phyloP scores from a whole-genome alignment of 2,888 invertebrate genomes.

The Aromia moschata region DNA sequence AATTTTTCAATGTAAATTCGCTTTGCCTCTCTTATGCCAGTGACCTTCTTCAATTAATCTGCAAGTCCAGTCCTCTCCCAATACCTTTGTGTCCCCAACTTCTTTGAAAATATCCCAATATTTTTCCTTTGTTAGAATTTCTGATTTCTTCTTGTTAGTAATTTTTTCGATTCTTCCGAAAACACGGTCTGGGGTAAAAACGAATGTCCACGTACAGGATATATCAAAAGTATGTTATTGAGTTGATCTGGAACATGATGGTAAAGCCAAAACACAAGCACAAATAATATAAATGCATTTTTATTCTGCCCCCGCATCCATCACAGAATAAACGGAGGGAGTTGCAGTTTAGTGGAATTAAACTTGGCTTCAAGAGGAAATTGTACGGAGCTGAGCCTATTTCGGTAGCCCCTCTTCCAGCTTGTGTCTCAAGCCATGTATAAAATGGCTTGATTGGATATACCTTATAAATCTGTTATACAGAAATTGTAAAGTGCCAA shows the following conservation, averaged over 20 bases:
- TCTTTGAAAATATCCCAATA: neutral
- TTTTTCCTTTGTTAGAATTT: neutral
- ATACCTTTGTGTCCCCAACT: conserved; percentile 9
- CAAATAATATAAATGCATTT: neutral
- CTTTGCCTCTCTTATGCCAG: conserved; percentile 10
- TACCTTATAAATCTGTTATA: neutral
- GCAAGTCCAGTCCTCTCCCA: conserved; percentile 9
- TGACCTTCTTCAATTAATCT: conserved; percentile 3
- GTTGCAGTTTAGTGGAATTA: neutral
- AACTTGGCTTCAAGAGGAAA: neutral
- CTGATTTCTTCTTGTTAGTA: neutral
- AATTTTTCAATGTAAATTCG: conserved; percentile 11
- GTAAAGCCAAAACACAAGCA: neutral
- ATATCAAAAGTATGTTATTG: neutral
- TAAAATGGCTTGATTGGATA: neutral
- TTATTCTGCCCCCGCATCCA: neutral
- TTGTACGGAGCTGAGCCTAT: neutral
- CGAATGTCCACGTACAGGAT: neutral
- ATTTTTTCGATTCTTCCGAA: neutral
- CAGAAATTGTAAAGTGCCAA: too few species aligned
- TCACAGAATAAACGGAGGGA: neutral
- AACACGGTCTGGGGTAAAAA: neutral
- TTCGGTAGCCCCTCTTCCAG: neutral
- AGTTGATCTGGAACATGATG: neutral
- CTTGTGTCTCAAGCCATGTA: neutral